Conservation (phyloP, 2,888 invertebrate species). For the Hipparchia semele region DNA sequence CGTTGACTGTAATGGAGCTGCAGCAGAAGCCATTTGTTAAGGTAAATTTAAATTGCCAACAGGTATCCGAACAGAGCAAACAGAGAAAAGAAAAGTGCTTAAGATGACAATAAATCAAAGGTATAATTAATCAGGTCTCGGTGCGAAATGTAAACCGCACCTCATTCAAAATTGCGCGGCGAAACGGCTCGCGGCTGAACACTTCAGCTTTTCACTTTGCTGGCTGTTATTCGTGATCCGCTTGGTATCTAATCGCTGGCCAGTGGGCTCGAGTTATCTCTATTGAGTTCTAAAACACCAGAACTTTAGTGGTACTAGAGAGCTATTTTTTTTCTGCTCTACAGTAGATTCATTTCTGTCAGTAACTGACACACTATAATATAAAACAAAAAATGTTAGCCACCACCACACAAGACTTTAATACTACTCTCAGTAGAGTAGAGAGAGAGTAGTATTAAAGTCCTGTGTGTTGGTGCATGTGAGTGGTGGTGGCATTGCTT, state of each 20-base stretch:
- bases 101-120: conserved; percentile 53
- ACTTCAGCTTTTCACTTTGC: conserved; percentile 70
- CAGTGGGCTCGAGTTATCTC: neutral
- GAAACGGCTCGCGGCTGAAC: conserved; percentile 40
- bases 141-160: conserved; percentile 49
- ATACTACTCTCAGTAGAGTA: no score
- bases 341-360: no score
- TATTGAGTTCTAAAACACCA: no score
- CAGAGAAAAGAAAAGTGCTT: conserved; percentile 41
- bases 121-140: conserved; percentile 45
- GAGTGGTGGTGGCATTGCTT: no score
- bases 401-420: no score
- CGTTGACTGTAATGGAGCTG: neutral
- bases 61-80: conserved; percentile 36
- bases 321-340: no score
- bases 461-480: no score
- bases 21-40: conserved; percentile 15
- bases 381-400: no score
- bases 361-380: no score
- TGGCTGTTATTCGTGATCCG: conserved; percentile 57
- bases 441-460: no score
- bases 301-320: no score
- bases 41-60: conserved; percentile 37
- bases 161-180: conserved; percentile 56
- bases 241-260: conserved; percentile 55